Percentiles rank a stretch among this genome's conserved stretches.
Evolutionary conservation across 1,140 invertebrate species (phyloP).

Genomic region (Micrasema minimum): DNA sequence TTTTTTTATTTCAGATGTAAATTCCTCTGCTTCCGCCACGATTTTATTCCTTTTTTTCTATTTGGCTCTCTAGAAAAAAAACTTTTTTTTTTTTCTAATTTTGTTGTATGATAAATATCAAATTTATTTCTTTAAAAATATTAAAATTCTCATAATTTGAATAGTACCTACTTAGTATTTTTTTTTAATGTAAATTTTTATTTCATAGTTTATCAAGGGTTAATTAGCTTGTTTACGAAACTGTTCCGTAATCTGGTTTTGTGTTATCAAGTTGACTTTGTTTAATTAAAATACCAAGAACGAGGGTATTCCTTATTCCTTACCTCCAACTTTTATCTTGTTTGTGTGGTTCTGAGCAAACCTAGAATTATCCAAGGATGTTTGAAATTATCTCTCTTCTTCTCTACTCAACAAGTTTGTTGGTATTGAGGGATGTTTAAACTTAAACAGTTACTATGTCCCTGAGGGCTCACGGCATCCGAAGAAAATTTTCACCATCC

Average conservation of each 20-base stretch:
- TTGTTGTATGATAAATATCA: too few species aligned
- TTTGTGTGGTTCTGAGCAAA: constrained; percentile 26
- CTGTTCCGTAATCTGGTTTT: constrained; percentile 32
- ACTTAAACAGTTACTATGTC: constrained; percentile 29
- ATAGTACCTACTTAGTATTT: too few species aligned
- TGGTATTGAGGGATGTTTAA: constrained; percentile 28
- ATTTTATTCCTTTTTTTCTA: too few species aligned
- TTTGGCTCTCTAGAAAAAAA: too few species aligned
- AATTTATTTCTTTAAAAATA: too few species aligned
- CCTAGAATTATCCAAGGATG: constrained; percentile 7
- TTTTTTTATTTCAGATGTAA: too few species aligned
- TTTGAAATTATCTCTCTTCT: not conserved
- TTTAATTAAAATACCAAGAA: constrained; percentile 36
- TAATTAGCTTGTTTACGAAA: constrained; percentile 35
- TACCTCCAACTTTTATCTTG: constrained; percentile 39
- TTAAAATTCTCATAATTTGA: too few species aligned
- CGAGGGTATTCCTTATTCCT: constrained; percentile 36
- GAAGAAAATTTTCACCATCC: constrained; percentile 15
- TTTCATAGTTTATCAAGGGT: too few species aligned
- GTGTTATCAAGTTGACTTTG: constrained; percentile 39
- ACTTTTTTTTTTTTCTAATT: too few species aligned
- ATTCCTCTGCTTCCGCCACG: too few species aligned
- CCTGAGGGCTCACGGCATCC: not conserved
- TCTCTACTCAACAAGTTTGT: constrained; percentile 34
- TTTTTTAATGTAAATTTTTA: too few species aligned